Evolutionary conservation across 2,113 vertebrate species (phyloP), one percentile per base, ranked within the genome.

Genomic region (Podiceps cristatus): DNA sequence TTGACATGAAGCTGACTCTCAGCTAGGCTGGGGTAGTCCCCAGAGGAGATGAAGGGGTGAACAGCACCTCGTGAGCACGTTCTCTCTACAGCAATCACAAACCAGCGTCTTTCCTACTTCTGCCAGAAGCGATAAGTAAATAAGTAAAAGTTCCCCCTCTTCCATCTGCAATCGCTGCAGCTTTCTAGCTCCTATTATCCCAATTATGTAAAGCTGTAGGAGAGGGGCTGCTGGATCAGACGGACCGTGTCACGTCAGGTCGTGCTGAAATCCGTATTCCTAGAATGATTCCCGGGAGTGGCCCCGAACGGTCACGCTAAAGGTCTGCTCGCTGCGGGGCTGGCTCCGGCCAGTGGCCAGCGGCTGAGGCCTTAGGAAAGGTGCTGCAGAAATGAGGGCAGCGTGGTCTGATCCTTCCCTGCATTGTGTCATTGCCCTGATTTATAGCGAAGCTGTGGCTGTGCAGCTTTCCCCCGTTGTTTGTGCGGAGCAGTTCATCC

Each of bases 181-280:
- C 87, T 85, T 88, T 93, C 74, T 64, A 63, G 60, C 74, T 78
- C 66, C 66, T 53, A 13, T 96, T 96, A 93, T 87, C 89, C 84
- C 83, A 69, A 33, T 91, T 93, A 75, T 27, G 37, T 11, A 11
- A 91, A 96, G 68, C 73, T 76, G 86, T 42, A 74, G 68, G 40
- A 86, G 82, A 77, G 85, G 82, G 56, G 44, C 74, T 76, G 83
- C 62, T 72, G 86, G 25, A 23, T 84, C 64, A 15, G 90, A 27
- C 71, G 8, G 64, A 7, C 52, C 0, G 13, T 44, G 79, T 79
- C 80, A 6, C 5, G 1, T 73, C 86, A n/a, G 91, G 64, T 68
- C 11, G 1, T 1, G 56, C 86, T 50, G 56, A 33, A 88, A 88
- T 81, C 75, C 42, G 1, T 2, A 14, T 87, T 96, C 86, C 89